phyloP scores from a whole-genome alignment of 23 tunicate species.

The Halocynthia roretzi region DNA sequence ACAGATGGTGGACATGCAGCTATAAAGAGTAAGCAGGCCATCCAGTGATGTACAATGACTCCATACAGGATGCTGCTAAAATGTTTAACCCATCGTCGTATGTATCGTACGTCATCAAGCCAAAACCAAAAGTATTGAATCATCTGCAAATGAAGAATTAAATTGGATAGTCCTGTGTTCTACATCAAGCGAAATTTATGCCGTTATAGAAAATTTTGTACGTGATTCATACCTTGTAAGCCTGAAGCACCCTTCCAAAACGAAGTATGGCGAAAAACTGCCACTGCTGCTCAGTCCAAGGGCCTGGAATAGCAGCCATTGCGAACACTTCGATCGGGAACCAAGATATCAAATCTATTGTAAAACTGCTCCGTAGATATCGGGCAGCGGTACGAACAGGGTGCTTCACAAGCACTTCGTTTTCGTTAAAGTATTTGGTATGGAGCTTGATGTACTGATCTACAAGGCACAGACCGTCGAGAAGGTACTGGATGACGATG shows the following conservation, averaged over 20 bases:
- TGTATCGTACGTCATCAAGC: conserved; percentile 36
- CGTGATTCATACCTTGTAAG: conserved; percentile 46
- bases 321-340: conserved; percentile 72
- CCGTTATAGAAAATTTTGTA: background rate
- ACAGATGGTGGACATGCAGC: conserved; percentile 49
- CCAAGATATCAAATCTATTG: conserved; percentile 70
- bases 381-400: conserved; percentile 53
- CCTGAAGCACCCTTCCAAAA: conserved; percentile 35
- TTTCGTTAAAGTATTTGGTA: conserved; percentile 49
- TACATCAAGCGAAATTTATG: background rate
- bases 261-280: conserved; percentile 53
- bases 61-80: conserved; percentile 35
- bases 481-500: conserved; percentile 49
- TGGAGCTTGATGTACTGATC: conserved; percentile 75
- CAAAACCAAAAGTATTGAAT: conserved; percentile 20
- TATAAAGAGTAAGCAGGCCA: conserved; percentile 66
- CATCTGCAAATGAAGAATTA: conserved; percentile 23
- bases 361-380: conserved; percentile 55
- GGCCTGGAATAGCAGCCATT: conserved; percentile 12
- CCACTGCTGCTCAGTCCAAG: conserved; percentile 53
- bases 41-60: conserved; percentile 42
- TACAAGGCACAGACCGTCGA: conserved; percentile 42
- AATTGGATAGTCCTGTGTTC: background rate
- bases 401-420: conserved; percentile 42
- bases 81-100: conserved; percentile 44